Base-by-base conservation (phyloP, 1,140 invertebrate genomes). In the Pseudomyrmex dendroicus region DNA sequence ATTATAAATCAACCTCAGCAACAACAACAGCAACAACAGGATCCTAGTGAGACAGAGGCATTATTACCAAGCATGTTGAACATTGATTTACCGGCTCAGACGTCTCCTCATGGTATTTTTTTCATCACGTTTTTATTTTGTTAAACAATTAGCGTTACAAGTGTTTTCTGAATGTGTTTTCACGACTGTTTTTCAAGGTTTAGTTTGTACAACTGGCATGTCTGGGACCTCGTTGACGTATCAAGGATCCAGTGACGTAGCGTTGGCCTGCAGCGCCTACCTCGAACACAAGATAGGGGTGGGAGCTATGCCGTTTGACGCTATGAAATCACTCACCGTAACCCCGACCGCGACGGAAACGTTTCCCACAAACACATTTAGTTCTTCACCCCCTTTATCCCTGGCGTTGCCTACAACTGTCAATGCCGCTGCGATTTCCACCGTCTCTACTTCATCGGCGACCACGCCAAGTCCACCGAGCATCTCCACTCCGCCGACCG, bases 11-110 rank as follows among this genome's bases (percentile, higher is more conserved):
- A 67, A 86, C 83, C 67, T 54, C 84, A 54, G 22, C 91, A 54
- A 62, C 64, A 91, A 77, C 91, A 91, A 72, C 92, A 89, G 68
- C 91, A 83, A 13, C 67, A 83, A 13, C 67, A 92, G 62, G 91
- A 92, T 56, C 82, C 84, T 20, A 88, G 82, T 17, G 92, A 93
- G 82, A 70, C 92, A 7, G 91, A 92, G 54, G 64, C 89, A 50
- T 84, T 94, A 78, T 86, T 94, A 70, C 92, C 94, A 68, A 91
- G 89, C 68, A 89, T 92, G 74, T 73, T 94, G 46, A 93, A 91
- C 80, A 91, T 91, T 70, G 89, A 93, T 82, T 88, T 93, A 54
- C 86, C 84, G 77, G 50, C 89, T 59, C 93, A 93, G 84, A 72
- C 89, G 22, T 74, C 67, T 57, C 64, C 50, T 61, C 85, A 87